Percentiles rank a stretch among this genome's conserved stretches.
phyloP scores from a whole-genome alignment of 2,113 vertebrate species.

The Phodopus roborovskii region DNA sequence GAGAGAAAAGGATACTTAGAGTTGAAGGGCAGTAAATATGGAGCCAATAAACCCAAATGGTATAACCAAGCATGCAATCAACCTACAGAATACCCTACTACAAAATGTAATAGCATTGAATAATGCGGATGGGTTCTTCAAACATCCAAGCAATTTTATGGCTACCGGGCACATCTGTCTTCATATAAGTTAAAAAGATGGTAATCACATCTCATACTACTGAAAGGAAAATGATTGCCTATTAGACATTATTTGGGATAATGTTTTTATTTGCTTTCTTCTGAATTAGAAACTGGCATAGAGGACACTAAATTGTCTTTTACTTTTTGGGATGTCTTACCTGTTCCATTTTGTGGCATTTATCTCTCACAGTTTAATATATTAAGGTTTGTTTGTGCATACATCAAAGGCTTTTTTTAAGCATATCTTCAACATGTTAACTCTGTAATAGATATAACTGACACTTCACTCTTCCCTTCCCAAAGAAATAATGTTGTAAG shows the following conservation, averaged over 20 bases:
- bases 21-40: constrained; percentile 72
- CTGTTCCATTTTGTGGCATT: background rate
- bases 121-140: constrained; percentile 82
- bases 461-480: background rate
- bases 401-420: background rate
- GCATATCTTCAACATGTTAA: constrained; percentile 9
- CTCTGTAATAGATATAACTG: background rate
- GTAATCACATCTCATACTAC: constrained; percentile 59
- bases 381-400: constrained; percentile 6
- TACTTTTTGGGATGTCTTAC: constrained; percentile 15
- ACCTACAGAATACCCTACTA: constrained; percentile 69
- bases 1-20: constrained; percentile 63
- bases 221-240: constrained; percentile 60
- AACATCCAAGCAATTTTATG: constrained; percentile 83
- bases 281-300: constrained; percentile 48
- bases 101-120: constrained; percentile 80
- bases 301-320: constrained; percentile 24
- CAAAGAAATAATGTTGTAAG: background rate
- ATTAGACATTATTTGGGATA: constrained; percentile 70
- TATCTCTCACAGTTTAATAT: background rate
- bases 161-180: constrained; percentile 64
- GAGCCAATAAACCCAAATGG: constrained; percentile 74
- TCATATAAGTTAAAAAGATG: constrained; percentile 72
- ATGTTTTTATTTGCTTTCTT: constrained; percentile 67
- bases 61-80: constrained; percentile 63